Evolutionary conservation across 2,888 invertebrate species (phyloP).

Genomic region (Lucinisca nassula): DNA sequence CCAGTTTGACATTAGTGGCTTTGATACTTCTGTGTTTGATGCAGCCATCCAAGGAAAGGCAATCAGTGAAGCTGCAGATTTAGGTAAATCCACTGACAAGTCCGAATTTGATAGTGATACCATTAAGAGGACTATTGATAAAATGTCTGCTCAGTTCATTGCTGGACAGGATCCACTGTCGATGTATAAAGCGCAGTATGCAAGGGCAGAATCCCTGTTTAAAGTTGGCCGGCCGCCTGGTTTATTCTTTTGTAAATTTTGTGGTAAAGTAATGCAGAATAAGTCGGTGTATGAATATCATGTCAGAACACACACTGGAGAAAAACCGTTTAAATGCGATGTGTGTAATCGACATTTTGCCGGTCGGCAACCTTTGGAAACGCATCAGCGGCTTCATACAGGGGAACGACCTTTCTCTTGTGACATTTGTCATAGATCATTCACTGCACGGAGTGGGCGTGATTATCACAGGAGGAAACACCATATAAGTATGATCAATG

Average conservation of each 20-base stretch:
- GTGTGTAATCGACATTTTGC: slow-evolving; percentile 61
- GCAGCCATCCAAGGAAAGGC: not conserved
- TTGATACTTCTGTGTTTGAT: not conserved
- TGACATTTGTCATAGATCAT: slow-evolving; percentile 50
- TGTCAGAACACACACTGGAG: slow-evolving; percentile 54
- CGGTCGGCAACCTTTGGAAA: slow-evolving; percentile 62
- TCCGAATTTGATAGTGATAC: not conserved
- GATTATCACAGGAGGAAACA: slow-evolving; percentile 62
- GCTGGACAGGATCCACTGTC: not conserved
- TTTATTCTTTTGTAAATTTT: slow-evolving; percentile 50
- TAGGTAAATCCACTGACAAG: not conserved
- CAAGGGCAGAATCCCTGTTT: not conserved
- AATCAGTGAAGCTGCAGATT: not conserved
- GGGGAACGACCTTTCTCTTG: slow-evolving; percentile 65
- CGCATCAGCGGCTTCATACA: slow-evolving; percentile 60
- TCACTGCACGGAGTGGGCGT: slow-evolving; percentile 58
- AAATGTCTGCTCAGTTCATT: not conserved
- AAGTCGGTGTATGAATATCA: slow-evolving; percentile 60
- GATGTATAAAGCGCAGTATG: not conserved
- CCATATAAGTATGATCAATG: slow-evolving; percentile 29
- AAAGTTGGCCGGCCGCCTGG: not conserved
- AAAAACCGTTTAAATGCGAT: slow-evolving; percentile 56
- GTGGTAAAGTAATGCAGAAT: slow-evolving; percentile 60
- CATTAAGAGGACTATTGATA: not conserved
- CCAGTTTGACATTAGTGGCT: not conserved